Evolutionary conservation across 2,797 vertebrate genomes (phyloP).

Genomic region (Pseudocheirus occidentalis): DNA sequence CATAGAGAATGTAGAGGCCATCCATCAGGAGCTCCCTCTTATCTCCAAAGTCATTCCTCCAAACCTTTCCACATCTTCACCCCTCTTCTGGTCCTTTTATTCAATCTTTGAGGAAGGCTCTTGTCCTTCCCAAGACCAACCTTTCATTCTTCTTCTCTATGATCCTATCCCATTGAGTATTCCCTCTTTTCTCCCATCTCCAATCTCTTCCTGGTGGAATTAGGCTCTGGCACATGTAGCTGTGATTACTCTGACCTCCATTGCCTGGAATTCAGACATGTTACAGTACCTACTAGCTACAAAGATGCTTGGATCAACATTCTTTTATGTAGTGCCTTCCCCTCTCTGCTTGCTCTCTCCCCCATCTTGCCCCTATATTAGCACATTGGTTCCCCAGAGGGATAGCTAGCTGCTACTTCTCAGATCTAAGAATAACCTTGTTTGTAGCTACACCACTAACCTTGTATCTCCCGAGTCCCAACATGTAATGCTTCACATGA

Average conservation of each 20-base stretch:
- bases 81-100: background rate
- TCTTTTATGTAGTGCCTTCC: too few relatives aligned
- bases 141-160: conserved; percentile 25
- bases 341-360: background rate
- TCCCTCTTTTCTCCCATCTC: conserved; percentile 20
- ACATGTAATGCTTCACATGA: background rate
- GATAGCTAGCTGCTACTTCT: background rate
- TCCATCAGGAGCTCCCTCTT: background rate
- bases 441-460: background rate
- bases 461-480: background rate
- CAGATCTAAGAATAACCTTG: background rate
- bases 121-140: conserved; percentile 9
- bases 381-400: background rate
- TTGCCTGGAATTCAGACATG: too few relatives aligned
- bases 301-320: too few relatives aligned
- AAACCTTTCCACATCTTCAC: background rate
- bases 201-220: background rate
- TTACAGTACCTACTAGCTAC: too few relatives aligned
- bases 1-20: background rate
- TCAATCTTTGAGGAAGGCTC: background rate
- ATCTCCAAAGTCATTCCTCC: too few relatives aligned
- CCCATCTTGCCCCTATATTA: background rate
- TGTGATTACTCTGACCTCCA: too few relatives aligned
- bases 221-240: background rate
- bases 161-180: background rate